Evolutionary conservation across 2,113 vertebrate genomes (phyloP).

Genomic region (Malurus cyaneus): DNA sequence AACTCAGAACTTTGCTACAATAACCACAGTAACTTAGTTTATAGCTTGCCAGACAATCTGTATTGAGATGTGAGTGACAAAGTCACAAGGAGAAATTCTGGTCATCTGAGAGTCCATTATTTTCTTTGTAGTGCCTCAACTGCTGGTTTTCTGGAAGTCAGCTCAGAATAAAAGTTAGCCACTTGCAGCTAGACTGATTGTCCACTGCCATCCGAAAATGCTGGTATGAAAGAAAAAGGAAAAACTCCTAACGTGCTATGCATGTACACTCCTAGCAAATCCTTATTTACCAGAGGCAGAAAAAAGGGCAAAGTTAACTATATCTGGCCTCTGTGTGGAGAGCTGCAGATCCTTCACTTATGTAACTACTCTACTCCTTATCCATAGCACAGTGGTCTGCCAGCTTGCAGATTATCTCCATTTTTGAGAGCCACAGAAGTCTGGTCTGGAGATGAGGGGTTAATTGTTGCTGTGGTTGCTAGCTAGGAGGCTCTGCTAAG

Average conservation of each 20-base stretch:
- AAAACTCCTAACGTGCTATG: fast-evolving
- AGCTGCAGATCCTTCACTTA: neutral
- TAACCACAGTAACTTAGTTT: neutral
- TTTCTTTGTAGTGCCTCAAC: neutral
- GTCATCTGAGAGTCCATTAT: neutral
- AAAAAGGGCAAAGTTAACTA: neutral
- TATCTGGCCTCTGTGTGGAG: neutral
- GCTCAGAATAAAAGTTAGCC: neutral
- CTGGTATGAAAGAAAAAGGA: neutral
- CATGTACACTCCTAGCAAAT: neutral
- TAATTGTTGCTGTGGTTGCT: neutral
- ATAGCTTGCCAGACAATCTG: neutral
- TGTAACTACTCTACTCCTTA: neutral
- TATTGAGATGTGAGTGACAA: neutral
- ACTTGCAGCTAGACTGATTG: neutral
- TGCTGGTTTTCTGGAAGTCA: neutral
- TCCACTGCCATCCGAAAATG: neutral
- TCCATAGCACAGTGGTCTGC: neutral
- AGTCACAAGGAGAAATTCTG: neutral
- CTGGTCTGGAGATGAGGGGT: neutral
- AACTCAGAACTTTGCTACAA: neutral
- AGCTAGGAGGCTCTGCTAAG: neutral
- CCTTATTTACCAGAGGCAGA: neutral
- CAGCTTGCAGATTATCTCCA: neutral
- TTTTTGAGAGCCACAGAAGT: neutral